Evolutionary conservation across 2,888 invertebrate genomes (phyloP), one percentile per base, ranked within the genome.

Genomic region (Nasonia oneida): DNA sequence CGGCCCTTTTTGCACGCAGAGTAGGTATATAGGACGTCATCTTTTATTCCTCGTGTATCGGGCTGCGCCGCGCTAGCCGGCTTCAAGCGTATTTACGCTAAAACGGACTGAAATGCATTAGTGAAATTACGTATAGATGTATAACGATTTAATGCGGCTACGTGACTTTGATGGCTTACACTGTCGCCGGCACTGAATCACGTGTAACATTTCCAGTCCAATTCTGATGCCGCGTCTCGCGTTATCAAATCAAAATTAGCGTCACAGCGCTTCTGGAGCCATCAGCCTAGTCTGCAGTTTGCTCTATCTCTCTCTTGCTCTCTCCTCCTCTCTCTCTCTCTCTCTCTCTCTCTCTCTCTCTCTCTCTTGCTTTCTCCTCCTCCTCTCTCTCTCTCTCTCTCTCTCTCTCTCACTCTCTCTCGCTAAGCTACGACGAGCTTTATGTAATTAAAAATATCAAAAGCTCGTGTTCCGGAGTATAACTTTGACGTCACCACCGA

Each of bases 171-270:
- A 83, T 64, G 67, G 64, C 70, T 80, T 86, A 76, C 83, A 76
- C 79, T 47, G 78, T 2, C 61, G 74, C 14, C 37, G 76, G 53
- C 71, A 70, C 74, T 82, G 85, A 79, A 81, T 82, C 78, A 82
- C 78, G 85, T 23, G 57, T 82, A 81, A 81, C 81, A 47, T 84
- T 80, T 77, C 76, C 37, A 67, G 74, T 81, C 57, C 77, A 47
- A 73, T 76, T 79, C 67, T 79, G 81, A 86, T 86, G 86, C 82
- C 70, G 77, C 76, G 71, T 76, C 79, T 83, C 61, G 77, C 80
- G 87, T 88, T 88, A 89, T 89, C 88, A 87, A 88, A 88, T 87
- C 84, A 87, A 88, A 87, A 86, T 88, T 84, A 87, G 84, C 81
- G 83, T 84, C 87, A 85, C 76, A 86, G 83, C 79, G 75, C 70